Evolutionary conservation across 2,113 vertebrate species (phyloP).

Genomic region (Colius striatus): DNA sequence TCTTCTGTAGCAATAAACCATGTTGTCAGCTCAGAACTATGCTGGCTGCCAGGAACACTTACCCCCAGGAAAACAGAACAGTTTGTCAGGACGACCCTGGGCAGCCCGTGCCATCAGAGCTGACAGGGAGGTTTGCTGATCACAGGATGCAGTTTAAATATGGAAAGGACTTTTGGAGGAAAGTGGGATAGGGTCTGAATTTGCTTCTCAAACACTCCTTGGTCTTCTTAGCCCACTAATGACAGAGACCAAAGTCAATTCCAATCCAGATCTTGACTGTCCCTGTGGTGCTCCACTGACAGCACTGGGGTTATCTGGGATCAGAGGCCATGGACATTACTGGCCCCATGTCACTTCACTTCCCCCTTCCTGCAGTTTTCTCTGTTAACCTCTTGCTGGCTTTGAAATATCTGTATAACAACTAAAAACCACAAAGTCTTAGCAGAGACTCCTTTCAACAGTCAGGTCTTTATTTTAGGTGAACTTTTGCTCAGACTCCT

Average conservation of each 20-base stretch:
- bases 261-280: neutral
- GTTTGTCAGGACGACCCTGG: neutral
- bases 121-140: neutral
- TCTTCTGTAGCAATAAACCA: neutral
- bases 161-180: neutral
- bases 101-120: neutral
- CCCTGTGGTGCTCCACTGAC: neutral
- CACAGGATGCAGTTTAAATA: neutral
- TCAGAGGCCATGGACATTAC: neutral
- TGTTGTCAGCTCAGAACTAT: neutral
- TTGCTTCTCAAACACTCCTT: neutral
- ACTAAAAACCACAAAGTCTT: slow-evolving; percentile 61
- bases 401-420: slow-evolving; percentile 9
- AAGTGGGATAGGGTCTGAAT: neutral
- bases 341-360: neutral
- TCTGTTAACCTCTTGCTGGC: slow-evolving; percentile 20
- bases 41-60: neutral
- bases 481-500: slow-evolving; percentile 63
- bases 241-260: neutral
- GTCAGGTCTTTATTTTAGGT: slow-evolving; percentile 58
- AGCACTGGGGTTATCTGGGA: neutral
- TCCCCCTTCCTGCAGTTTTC: neutral
- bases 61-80: neutral
- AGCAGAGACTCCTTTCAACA: slow-evolving; percentile 58
- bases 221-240: neutral